Conservation (phyloP, 1,140 invertebrate genomes). For the Drosophila trapezifrons region DNA sequence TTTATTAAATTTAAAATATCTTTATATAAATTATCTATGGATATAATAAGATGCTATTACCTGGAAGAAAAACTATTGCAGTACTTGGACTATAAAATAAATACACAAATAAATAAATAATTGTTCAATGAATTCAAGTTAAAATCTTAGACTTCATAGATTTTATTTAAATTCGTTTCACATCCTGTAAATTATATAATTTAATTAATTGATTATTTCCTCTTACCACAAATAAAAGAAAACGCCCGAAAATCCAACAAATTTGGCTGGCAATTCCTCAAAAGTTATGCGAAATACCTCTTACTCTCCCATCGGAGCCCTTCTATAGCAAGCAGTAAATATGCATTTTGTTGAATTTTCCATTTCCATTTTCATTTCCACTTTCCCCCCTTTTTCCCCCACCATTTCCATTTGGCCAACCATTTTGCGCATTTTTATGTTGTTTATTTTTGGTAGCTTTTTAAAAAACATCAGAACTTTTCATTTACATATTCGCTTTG, state of each 20-base stretch:
- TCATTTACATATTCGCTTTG: constrained; percentile 81
- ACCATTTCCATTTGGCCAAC: constrained; percentile 62
- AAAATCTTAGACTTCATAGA: too few species aligned
- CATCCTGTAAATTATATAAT: too few species aligned
- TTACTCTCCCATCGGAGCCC: constrained; percentile 15
- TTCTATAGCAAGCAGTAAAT: constrained; percentile 65
- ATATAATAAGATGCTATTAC: too few species aligned
- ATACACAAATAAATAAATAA: too few species aligned
- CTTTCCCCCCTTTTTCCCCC: constrained; percentile 9
- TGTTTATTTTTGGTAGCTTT: constrained; percentile 81
- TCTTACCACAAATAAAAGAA: neutral
- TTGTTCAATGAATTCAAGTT: too few species aligned
- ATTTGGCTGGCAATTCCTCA: neutral
- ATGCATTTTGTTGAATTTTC: constrained; percentile 76
- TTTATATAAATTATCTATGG: too few species aligned
- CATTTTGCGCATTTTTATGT: constrained; percentile 78
- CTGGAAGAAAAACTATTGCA: too few species aligned
- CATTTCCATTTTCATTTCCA: constrained; percentile 57
- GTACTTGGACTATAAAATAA: too few species aligned
- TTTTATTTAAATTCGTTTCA: too few species aligned
- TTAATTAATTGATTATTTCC: too few species aligned
- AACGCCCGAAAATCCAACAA: neutral
- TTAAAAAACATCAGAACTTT: constrained; percentile 79
- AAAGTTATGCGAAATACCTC: constrained; percentile 14
- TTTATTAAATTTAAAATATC: too few species aligned